Conservation (phyloP, 35 echinoderm and acorn worm genomes). For the Amphiura filiformis region DNA sequence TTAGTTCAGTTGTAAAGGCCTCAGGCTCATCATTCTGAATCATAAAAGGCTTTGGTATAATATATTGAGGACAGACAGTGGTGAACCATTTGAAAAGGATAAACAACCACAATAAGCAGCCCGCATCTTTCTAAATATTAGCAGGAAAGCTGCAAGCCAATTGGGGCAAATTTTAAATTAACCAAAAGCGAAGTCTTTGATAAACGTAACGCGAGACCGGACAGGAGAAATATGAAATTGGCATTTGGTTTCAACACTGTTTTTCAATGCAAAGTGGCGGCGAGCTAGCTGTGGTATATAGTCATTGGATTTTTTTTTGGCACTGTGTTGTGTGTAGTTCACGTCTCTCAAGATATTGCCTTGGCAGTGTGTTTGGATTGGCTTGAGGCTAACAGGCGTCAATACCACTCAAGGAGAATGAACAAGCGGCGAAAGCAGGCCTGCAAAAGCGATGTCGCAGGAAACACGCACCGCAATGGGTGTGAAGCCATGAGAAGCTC, state of each 20-base stretch:
- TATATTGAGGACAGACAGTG: background rate
- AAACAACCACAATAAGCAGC: conserved; percentile 1
- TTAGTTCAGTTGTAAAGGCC: background rate
- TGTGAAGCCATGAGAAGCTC: background rate
- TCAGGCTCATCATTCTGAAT: background rate
- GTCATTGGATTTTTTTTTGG: background rate
- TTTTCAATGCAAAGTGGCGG: background rate
- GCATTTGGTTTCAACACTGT: conserved; percentile 3
- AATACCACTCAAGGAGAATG: conserved; percentile 3
- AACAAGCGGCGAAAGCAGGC: background rate
- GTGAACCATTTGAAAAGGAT: background rate
- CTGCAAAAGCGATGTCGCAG: background rate
- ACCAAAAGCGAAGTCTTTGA: background rate
- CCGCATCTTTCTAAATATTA: background rate
- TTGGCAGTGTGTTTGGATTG: background rate
- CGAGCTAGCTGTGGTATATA: no score
- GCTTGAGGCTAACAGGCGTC: background rate
- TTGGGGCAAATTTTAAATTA: conserved; percentile 4
- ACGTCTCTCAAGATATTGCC: background rate
- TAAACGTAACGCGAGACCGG: background rate
- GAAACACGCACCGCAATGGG: background rate
- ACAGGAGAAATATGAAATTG: conserved; percentile 14
- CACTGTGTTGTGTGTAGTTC: conserved; percentile 2
- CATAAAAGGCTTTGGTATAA: background rate
- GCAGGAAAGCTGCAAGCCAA: background rate